Evolutionary conservation across 92 coral and sea anemone genomes (phyloP).

Genomic region (Siderastrea siderea): DNA sequence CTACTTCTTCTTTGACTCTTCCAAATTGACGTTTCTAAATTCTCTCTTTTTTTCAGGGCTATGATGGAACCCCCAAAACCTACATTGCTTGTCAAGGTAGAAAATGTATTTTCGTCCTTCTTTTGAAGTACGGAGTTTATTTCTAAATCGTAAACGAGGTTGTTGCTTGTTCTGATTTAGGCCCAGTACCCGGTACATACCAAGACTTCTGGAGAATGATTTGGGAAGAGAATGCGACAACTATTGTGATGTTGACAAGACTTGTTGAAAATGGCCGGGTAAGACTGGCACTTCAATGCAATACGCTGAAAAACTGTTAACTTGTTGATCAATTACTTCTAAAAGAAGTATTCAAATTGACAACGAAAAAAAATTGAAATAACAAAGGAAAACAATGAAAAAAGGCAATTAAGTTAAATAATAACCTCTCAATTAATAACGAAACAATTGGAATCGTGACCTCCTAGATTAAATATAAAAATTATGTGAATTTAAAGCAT

Average conservation of each 20-base stretch:
- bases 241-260: constrained; percentile 75
- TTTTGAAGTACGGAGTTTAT: neutral
- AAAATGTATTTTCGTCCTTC: no score
- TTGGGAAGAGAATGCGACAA: constrained; percentile 64
- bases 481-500: no score
- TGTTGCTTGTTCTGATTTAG: neutral
- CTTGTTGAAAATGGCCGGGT: constrained; percentile 61
- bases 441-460: no score
- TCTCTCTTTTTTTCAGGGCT: constrained; percentile 42
- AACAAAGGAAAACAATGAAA: no score
- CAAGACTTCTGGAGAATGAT: constrained; percentile 80
- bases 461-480: no score
- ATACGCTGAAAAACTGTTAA: no score
- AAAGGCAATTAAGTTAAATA: neutral
- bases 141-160: constrained; percentile 20
- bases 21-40: neutral
- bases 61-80: constrained; percentile 71
- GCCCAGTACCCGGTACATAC: neutral
- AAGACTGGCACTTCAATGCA: neutral
- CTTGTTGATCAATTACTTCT: no score
- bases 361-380: no score
- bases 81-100: constrained; percentile 93
- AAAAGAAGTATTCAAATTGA: no score
- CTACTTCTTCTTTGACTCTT: no score
- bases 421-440: neutral